phyloP scores from a whole-genome alignment of 2,797 vertebrate genomes.

The Loriculus beryllinus region DNA sequence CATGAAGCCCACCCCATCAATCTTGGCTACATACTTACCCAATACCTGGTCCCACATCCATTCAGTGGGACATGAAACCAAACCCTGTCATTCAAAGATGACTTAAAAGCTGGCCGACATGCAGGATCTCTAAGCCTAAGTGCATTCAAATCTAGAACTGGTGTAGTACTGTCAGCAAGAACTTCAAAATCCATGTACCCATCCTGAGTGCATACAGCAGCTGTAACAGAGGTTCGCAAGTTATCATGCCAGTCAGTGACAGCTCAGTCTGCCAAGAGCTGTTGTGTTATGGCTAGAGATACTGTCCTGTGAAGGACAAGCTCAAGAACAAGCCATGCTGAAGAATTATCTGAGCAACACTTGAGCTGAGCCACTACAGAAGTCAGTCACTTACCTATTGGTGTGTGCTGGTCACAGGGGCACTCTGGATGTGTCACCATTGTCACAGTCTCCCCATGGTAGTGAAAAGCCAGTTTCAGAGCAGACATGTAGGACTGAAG shows the following conservation, averaged over 20 bases:
- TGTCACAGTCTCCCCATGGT: neutral
- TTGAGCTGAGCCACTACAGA: rapidly evolving
- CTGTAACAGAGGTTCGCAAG: slow-evolving; percentile 19
- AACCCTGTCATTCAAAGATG: neutral
- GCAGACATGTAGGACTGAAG: slow-evolving; percentile 40
- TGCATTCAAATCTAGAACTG: slow-evolving; percentile 59
- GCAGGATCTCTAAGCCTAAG: slow-evolving; percentile 65
- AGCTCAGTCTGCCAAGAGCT: neutral
- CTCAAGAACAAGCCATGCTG: rapidly evolving
- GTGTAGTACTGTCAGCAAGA: slow-evolving; percentile 60
- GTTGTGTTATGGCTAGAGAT: neutral
- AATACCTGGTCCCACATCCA: slow-evolving; percentile 65
- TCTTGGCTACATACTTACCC: slow-evolving; percentile 44
- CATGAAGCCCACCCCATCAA: rapidly evolving
- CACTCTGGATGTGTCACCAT: slow-evolving; percentile 65
- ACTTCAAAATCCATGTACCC: slow-evolving; percentile 77
- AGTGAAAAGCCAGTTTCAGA: slow-evolving; percentile 65
- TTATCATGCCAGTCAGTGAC: rapidly evolving
- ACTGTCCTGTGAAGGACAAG: neutral
- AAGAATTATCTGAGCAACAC: neutral
- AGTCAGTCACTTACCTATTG: slow-evolving; percentile 19
- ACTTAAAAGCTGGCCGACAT: slow-evolving; percentile 51
- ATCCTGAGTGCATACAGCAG: slow-evolving; percentile 63
- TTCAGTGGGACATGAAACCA: slow-evolving; percentile 67
- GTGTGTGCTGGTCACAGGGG: slow-evolving; percentile 37